phyloP scores from a whole-genome alignment of 2,797 vertebrate species.

The Sphenodon punctatus region DNA sequence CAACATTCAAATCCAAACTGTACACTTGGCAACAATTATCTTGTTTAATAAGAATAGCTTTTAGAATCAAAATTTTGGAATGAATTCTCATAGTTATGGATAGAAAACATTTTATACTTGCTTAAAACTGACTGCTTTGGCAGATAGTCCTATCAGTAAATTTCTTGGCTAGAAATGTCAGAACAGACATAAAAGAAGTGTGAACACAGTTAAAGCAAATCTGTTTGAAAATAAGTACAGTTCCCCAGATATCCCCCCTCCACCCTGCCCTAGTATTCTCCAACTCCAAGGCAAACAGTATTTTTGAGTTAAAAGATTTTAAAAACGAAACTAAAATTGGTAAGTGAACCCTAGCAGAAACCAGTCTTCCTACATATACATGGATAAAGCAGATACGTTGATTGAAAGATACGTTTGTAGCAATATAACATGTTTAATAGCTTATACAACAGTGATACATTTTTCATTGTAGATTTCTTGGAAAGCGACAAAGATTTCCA shows the following conservation, averaged over 20 bases:
- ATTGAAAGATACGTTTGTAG: not conserved
- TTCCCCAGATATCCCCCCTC: not conserved
- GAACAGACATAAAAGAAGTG: not conserved
- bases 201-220: not conserved
- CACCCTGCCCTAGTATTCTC: not conserved
- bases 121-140: not conserved
- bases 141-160: not conserved
- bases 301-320: not conserved
- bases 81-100: not conserved
- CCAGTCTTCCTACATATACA: fast-evolving
- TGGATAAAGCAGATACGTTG: not conserved
- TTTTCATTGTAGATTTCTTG: not conserved
- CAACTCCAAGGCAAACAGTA: too few species aligned
- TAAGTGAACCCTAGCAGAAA: not conserved
- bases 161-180: not conserved
- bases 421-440: not conserved
- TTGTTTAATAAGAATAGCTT: not conserved
- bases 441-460: not conserved
- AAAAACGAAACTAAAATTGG: not conserved
- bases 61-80: not conserved
- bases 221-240: not conserved
- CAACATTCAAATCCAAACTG: not conserved
- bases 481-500: conserved; percentile 14
- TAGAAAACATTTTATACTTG: not conserved
- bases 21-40: not conserved